phyloP scores from a whole-genome alignment of 2,888 invertebrate species.

The Machimus atricapillus region DNA sequence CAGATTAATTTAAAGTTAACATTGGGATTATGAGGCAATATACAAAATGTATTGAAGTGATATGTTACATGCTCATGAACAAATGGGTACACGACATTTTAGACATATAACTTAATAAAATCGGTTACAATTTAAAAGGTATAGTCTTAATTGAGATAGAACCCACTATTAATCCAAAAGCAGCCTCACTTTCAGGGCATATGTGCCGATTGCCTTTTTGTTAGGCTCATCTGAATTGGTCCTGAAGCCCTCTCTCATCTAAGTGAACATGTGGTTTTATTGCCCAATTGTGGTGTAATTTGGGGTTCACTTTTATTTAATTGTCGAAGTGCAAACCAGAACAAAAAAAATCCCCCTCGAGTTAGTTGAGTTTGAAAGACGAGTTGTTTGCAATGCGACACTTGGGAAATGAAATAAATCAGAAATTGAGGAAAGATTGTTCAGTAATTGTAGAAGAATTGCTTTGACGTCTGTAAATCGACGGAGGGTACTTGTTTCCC shows the following conservation, averaged over 20 bases:
- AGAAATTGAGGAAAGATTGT: neutral
- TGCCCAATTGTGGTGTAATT: constrained; percentile 20
- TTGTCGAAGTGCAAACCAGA: neutral
- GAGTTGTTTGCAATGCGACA: neutral
- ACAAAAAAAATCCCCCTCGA: neutral
- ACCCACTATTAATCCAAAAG: neutral
- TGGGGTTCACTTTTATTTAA: constrained; percentile 23
- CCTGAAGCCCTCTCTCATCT: neutral
- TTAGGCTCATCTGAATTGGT: neutral
- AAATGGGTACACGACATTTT: too few relatives aligned
- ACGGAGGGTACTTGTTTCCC: neutral
- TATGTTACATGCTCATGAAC: too few relatives aligned
- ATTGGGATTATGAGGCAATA: too few relatives aligned
- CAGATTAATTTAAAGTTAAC: too few relatives aligned
- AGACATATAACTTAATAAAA: neutral
- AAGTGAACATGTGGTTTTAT: constrained; percentile 25
- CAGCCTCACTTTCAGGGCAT: neutral
- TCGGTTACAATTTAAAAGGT: neutral
- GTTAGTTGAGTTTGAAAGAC: neutral
- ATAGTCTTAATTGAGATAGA: neutral
- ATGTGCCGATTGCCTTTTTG: neutral
- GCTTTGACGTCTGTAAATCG: neutral
- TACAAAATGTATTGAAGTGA: too few relatives aligned
- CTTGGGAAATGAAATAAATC: constrained; percentile 1
- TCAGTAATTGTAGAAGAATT: neutral